Evolutionary conservation across 2,113 vertebrate species (phyloP).

Genomic region (Serilophus lunatus): DNA sequence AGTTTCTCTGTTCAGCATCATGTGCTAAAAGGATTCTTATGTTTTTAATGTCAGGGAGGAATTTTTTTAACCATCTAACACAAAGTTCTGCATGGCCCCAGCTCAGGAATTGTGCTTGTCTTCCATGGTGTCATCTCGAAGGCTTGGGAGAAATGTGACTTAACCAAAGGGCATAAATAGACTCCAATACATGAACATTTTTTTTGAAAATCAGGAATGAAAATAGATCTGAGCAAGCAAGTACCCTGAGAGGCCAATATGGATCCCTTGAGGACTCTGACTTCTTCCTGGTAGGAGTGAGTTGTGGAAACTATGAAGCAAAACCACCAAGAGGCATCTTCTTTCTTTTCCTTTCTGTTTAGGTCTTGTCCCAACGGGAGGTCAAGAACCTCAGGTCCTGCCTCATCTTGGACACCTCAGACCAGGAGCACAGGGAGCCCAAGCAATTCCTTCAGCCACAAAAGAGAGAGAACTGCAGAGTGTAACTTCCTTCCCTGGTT

Average conservation of each 20-base stretch:
- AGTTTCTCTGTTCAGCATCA: background rate
- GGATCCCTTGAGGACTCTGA: background rate
- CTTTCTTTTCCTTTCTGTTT: background rate
- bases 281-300: background rate
- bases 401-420: background rate
- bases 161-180: background rate
- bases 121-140: background rate
- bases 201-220: background rate
- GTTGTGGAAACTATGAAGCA: background rate
- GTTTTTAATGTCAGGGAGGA: background rate
- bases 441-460: background rate
- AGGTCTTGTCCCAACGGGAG: background rate
- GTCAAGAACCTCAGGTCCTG: background rate
- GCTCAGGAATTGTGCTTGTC: background rate
- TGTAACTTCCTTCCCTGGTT: background rate
- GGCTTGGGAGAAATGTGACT: background rate
- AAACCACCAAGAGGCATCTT: background rate
- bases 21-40: background rate
- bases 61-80: background rate
- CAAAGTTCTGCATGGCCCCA: background rate
- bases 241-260: background rate
- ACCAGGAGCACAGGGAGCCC: accelerated
- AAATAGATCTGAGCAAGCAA: background rate
- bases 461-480: background rate
- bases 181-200: background rate